Conservation (phyloP, 2,797 vertebrate genomes). For the Sebastes reedi region DNA sequence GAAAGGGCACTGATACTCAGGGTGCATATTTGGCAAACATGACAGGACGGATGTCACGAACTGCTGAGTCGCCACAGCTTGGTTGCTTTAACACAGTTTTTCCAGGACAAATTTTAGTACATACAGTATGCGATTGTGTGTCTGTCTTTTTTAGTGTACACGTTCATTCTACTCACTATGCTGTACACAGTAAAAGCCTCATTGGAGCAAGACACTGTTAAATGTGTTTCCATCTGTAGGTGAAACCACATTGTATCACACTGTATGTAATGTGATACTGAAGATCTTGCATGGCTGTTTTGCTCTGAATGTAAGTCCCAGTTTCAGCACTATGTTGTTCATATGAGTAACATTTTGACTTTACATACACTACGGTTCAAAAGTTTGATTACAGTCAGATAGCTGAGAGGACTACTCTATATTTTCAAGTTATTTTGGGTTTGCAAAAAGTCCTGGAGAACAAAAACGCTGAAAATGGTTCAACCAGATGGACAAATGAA, state of each 20-base stretch:
- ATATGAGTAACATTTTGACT: background rate
- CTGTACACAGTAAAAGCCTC: background rate
- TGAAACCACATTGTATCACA: background rate
- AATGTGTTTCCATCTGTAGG: background rate
- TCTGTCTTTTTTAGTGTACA: background rate
- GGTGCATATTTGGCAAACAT: slow-evolving; percentile 4
- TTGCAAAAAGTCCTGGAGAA: background rate
- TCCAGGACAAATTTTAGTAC: background rate
- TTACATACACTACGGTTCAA: background rate
- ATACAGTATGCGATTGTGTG: background rate
- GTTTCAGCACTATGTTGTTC: accelerated
- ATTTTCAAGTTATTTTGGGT: background rate
- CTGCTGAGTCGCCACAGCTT: background rate
- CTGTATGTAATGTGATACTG: background rate
- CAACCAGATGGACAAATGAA: background rate
- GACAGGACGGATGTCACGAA: background rate
- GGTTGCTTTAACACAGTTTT: background rate
- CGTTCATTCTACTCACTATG: background rate
- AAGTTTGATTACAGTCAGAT: background rate
- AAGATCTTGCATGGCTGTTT: background rate
- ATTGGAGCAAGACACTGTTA: background rate
- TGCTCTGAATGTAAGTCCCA: background rate
- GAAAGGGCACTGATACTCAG: slow-evolving; percentile 2
- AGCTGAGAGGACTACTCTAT: background rate
- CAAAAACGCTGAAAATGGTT: background rate